Base-by-base conservation (phyloP, 23 tunicate species). In the Corella eumyota region DNA sequence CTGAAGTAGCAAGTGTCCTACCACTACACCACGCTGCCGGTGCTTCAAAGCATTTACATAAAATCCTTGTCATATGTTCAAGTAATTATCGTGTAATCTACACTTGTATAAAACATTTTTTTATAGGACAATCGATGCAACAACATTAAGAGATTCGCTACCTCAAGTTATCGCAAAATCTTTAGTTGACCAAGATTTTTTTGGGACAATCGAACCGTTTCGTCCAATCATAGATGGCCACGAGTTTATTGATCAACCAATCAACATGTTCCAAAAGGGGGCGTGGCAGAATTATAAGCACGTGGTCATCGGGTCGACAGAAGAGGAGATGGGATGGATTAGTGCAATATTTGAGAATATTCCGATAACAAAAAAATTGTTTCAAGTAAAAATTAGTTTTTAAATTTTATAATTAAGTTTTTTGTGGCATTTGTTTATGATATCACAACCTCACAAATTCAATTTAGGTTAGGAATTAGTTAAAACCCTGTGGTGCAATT, bases 211-310 rank as follows among this genome's bases (percentile, higher is more conserved):
- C 0, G 94, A 85, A 63, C 94, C 94, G 20, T 85, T 54, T 33
- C 75, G 94, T 0, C 94, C 94, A 3, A 55, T 85, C 21, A 64
- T 85, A 50, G 94, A 76, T 50, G 78, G 78, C 29, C 56, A 1
- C 11, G 83, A 85, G 56, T 85, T 76, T 25, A 32, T 5, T 6
- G 74, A 85, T 19, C 94, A 85, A 45, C 94, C 94, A 5, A 28
- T 85, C 6, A 34, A 55, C 23, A 45, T 85, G 61, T 85, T 75
- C 62, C 44, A 36, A 37, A 27, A 62, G 28, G 94, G 94, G 27
- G 36, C 30, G 23, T 85, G 94, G 94, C n/a, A n/a, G n/a, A n/a
- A 68, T 0, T 71, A 85, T 35, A 85, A 85, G 46, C 68, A 52
- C 32, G 32, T 76, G 34, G 57, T 85, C 2, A 30, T 70, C 25